Conservation (phyloP, 2,113 vertebrate genomes). For the Aspidoscelis tigris region DNA sequence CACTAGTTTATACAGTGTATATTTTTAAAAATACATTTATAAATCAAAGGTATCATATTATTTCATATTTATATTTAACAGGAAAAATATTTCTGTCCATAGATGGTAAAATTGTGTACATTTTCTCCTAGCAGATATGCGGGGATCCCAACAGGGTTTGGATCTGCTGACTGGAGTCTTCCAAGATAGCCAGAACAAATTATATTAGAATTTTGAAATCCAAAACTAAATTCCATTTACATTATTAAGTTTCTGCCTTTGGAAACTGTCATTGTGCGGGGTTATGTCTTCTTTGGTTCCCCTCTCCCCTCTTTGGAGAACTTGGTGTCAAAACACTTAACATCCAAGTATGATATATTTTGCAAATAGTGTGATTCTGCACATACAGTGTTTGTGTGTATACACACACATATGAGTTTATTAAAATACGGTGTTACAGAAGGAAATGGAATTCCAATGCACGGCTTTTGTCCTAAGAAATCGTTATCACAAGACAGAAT, state of each 20-base stretch:
- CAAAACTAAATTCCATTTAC: background rate
- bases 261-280: background rate
- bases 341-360: background rate
- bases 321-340: background rate
- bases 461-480: conserved; percentile 73
- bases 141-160: background rate
- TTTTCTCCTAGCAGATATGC: too few relatives aligned
- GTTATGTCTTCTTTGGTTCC: background rate
- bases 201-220: fast-evolving
- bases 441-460: conserved; percentile 70
- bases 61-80: background rate
- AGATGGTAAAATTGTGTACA: background rate
- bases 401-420: conserved; percentile 48
- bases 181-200: background rate
- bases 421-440: conserved; percentile 61
- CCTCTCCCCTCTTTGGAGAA: conserved; percentile 16
- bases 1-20: background rate
- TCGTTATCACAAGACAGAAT: conserved; percentile 75
- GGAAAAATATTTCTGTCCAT: fast-evolving
- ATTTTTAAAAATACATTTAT: background rate
- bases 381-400: background rate
- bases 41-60: background rate
- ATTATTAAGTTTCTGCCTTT: background rate
- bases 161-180: background rate
- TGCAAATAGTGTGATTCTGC: conserved; percentile 20